Base-by-base conservation (phyloP, 2,113 vertebrate genomes). In the Willisornis vidua region DNA sequence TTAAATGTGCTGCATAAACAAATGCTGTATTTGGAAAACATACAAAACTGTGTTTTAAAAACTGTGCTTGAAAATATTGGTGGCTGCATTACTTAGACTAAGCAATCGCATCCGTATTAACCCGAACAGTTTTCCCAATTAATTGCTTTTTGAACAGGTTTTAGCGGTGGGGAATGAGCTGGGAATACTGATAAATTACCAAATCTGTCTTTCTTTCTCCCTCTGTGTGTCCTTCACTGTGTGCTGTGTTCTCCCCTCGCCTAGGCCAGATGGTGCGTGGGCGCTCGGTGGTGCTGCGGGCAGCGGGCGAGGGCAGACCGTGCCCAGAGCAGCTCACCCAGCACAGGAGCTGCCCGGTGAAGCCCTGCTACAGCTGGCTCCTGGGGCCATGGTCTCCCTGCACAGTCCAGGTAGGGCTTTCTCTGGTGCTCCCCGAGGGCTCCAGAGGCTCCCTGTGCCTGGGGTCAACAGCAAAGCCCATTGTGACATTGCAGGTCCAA, bases 311-410 rank as follows among this genome's bases (percentile, higher is more conserved):
- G 96, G 99, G 99, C 70, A 97, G 99, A 10, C 98, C 98, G 4
- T 99, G 99, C 90, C 98, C 99, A 2, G 93, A 84, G 49, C 98
- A 98, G 92, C 98, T 99, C 71, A 97, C 86, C 74, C 99, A 99
- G 96, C 98, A 98, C 96, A 98, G 98, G 86, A 98, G 98, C 35
- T 99, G 99, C 97, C 98, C 98, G 2, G 96, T 98, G 93, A 98
- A 90, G 63, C 99, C 99, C 61, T 99, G 99, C 98, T 99, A 99
- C 90, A 97, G 92, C 85, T 99, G 99, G 99, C 88, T 97, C 52
- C 98, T 99, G 49, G 98, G 99, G 18, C 98, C 98, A 10, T 99
- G 99, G 99, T 99, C 98, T 14, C 45, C 95, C 39, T 99, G 99
- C 97, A 96, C 66, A 35, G 54, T 99, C 52, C 98, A 99, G 99